Percentiles rank a stretch among this genome's conserved stretches.
Conservation (phyloP, 2,888 invertebrate species). For the Plusia festucae region DNA sequence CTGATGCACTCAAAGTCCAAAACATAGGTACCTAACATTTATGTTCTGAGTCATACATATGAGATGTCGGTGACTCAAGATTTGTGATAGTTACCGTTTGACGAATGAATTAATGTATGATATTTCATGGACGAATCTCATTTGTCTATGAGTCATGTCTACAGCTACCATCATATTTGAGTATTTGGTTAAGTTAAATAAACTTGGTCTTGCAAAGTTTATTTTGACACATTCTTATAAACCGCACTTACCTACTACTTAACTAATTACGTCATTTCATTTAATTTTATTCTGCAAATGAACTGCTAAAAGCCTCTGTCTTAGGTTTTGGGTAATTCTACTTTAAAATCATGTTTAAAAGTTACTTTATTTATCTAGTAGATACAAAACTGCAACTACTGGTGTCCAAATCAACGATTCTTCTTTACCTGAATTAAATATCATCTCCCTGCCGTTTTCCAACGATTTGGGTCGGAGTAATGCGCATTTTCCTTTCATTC, state of each 20-base stretch:
- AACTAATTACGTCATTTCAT: not conserved
- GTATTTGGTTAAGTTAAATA: not conserved
- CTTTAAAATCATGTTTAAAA: too few species aligned
- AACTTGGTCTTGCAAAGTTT: not conserved
- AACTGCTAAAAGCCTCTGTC: too few species aligned
- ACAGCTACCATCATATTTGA: not conserved
- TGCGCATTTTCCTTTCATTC: too few species aligned
- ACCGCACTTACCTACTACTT: too few species aligned
- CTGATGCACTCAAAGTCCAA: not conserved
- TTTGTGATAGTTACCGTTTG: not conserved
- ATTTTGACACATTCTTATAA: not conserved
- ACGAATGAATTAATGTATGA: not conserved
- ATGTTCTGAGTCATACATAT: not conserved
- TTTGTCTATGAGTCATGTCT: not conserved
- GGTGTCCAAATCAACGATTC: too few species aligned
- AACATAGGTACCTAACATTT: not conserved
- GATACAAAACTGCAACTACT: too few species aligned
- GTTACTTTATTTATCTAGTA: too few species aligned
- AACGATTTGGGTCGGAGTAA: too few species aligned
- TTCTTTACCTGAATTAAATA: too few species aligned
- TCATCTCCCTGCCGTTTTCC: too few species aligned
- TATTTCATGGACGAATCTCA: not conserved
- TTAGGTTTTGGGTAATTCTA: too few species aligned
- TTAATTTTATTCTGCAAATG: not conserved
- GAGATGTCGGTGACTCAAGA: not conserved